Percentiles rank a stretch among this genome's conserved stretches.
phyloP scores from a whole-genome alignment of 2,113 vertebrate species.

The Halcyon malimbica region DNA sequence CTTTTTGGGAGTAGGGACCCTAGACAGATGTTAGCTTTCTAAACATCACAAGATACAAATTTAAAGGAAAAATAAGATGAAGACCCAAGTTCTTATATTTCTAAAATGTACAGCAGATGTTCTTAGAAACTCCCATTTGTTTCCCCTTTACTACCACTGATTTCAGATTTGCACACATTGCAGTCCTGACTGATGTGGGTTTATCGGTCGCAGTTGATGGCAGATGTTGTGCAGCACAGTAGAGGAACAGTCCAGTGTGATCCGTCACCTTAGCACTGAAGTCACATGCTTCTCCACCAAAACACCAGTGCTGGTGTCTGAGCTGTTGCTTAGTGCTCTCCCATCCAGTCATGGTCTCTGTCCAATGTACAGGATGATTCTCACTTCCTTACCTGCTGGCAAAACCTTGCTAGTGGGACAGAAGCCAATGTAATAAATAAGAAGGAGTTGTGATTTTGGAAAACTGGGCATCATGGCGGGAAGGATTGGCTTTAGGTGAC shows the following conservation, averaged over 20 bases:
- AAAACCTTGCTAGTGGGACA: not conserved
- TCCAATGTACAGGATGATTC: rapidly evolving
- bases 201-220: not conserved
- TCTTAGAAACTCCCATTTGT: not conserved
- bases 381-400: rapidly evolving
- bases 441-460: not conserved
- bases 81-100: not conserved
- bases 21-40: not conserved
- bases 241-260: not conserved
- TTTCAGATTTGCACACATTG: not conserved
- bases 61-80: not conserved
- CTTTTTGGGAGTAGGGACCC: not conserved
- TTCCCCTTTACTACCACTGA: not conserved
- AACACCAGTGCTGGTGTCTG: rapidly evolving
- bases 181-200: rapidly evolving
- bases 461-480: rapidly evolving
- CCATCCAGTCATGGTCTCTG: not conserved
- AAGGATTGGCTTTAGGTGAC: not conserved
- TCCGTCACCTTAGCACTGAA: not conserved
- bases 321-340: not conserved
- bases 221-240: not conserved
- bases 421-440: not conserved
- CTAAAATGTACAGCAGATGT: not conserved
- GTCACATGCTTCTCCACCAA: not conserved
- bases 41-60: not conserved